Evolutionary conservation across 2,797 vertebrate species (phyloP).

Genomic region (Rhodeus uyekii): DNA sequence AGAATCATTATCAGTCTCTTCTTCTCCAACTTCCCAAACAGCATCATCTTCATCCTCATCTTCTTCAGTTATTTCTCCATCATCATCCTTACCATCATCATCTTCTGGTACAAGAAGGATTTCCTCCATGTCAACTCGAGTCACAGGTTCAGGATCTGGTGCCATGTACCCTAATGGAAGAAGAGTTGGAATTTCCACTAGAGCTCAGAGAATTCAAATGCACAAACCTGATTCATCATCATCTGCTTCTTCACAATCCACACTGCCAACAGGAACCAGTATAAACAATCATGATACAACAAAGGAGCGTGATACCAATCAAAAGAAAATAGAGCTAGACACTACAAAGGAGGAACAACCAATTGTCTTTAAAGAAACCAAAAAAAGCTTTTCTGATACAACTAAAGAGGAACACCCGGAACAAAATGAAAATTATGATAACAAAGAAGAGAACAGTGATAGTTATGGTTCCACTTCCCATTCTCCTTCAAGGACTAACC

Average conservation of each 20-base stretch:
- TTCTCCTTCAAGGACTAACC: constrained; percentile 62
- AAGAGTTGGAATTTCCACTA: constrained; percentile 61
- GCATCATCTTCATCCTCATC: constrained; percentile 41
- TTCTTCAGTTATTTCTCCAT: too few species aligned
- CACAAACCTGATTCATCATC: constrained; percentile 64
- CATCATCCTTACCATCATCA: constrained; percentile 38
- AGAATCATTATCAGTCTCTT: constrained; percentile 27
- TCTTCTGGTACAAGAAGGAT: constrained; percentile 50
- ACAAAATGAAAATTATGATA: constrained; percentile 17
- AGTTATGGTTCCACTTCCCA: constrained; percentile 47
- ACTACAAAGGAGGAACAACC: constrained; percentile 58
- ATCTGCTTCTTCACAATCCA: constrained; percentile 56
- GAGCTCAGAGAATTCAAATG: constrained; percentile 65
- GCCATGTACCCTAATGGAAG: constrained; percentile 64
- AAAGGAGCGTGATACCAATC: constrained; percentile 38
- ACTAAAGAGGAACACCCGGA: constrained; percentile 49
- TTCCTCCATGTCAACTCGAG: constrained; percentile 55
- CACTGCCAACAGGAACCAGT: constrained; percentile 61
- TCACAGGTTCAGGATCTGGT: constrained; percentile 56
- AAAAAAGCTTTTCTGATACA: constrained; percentile 46
- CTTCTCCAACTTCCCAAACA: constrained; percentile 35
- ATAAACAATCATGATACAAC: constrained; percentile 54
- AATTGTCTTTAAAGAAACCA: constrained; percentile 9
- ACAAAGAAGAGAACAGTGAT: constrained; percentile 38
- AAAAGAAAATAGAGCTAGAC: constrained; percentile 55